Percentiles rank a stretch among this genome's conserved stretches.
Evolutionary conservation across 2,797 vertebrate species (phyloP).

Genomic region (Acanthis flammea): DNA sequence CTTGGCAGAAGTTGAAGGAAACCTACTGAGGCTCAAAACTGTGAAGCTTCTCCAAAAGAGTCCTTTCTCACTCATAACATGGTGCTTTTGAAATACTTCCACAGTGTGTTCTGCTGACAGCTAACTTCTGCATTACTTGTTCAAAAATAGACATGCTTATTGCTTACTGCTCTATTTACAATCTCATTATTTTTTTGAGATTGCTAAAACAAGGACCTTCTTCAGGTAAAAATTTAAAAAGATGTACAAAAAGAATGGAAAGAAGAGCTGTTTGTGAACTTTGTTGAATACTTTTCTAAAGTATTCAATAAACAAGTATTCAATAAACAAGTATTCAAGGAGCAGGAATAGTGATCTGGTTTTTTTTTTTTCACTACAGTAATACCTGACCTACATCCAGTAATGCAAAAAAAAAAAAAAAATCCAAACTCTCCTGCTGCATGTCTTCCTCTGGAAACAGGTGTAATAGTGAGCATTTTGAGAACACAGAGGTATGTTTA

Average conservation of each 20-base stretch:
- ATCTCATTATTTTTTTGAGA: not conserved
- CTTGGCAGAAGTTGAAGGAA: not conserved
- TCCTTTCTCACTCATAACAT: not conserved
- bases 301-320: not conserved
- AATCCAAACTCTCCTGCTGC: not conserved
- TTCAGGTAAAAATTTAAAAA: not conserved
- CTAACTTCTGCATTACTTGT: not conserved
- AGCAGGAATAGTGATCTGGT: not conserved
- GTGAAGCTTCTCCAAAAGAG: not conserved
- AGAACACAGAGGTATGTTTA: not conserved
- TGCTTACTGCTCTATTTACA: too few species aligned
- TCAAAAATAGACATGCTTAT: not conserved
- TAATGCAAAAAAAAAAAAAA: not conserved
- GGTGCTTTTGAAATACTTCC: not conserved
- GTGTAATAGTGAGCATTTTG: not conserved
- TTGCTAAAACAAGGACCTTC: not conserved
- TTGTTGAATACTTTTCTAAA: not conserved
- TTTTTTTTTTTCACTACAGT: not conserved
- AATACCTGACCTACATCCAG: not conserved
- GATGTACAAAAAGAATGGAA: not conserved
- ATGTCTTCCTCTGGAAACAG: not conserved
- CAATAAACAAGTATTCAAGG: not conserved
- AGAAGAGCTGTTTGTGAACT: not conserved
- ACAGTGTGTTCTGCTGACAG: not conserved
- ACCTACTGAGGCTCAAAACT: not conserved